phyloP scores from a whole-genome alignment of 2,113 vertebrate species.

The Zosterops japonicus region DNA sequence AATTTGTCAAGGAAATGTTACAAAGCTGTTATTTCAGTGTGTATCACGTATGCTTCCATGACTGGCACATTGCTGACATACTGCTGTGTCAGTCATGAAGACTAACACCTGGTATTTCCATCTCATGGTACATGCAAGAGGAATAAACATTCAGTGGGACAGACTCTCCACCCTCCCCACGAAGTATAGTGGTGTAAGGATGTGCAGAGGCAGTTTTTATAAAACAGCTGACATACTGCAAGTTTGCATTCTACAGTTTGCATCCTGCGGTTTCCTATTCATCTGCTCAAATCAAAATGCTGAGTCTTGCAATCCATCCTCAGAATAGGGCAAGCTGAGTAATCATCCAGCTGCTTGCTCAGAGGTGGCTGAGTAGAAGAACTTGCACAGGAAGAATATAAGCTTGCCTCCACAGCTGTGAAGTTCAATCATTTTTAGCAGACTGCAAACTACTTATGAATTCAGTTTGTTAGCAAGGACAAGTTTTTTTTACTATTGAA shows the following conservation, averaged over 20 bases:
- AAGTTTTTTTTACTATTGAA: not conserved
- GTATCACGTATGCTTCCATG: not conserved
- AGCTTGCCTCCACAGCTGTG: constrained; percentile 44
- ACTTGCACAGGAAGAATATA: not conserved
- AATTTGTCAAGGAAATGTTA: not conserved
- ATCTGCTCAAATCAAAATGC: constrained; percentile 17
- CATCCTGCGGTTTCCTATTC: not conserved
- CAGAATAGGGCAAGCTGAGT: constrained; percentile 6
- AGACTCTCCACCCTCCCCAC: not conserved
- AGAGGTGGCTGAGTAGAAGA: not conserved
- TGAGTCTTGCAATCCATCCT: not conserved
- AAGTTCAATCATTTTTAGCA: not conserved
- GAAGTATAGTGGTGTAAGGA: accelerated
- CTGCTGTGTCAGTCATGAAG: not conserved
- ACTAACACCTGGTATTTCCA: not conserved
- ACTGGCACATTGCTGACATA: not conserved
- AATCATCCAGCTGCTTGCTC: constrained; percentile 49
- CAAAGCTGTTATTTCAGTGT: not conserved
- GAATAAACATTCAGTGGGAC: not conserved
- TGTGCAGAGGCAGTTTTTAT: not conserved
- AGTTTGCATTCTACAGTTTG: not conserved
- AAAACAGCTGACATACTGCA: not conserved
- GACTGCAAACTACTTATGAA: not conserved
- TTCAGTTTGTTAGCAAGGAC: constrained; percentile 18
- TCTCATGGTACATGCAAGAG: not conserved